Percentiles rank a stretch among this genome's conserved stretches.
Evolutionary conservation across 2,797 vertebrate genomes (phyloP).

Genomic region (Erithacus rubecula): DNA sequence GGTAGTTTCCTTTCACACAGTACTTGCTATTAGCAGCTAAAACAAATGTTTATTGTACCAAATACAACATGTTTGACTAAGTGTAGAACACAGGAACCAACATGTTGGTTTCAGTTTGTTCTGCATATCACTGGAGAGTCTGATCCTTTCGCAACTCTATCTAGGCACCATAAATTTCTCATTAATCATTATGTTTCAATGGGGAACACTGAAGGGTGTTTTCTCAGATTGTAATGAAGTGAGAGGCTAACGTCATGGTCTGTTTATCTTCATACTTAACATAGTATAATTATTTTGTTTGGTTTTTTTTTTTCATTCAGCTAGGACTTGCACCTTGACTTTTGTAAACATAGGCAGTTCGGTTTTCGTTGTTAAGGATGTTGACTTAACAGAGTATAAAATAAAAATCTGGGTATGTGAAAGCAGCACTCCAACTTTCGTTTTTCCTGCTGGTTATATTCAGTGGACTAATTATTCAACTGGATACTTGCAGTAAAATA

Average conservation of each 20-base stretch:
- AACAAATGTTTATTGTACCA: slow-evolving; percentile 51
- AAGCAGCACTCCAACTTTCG: background rate
- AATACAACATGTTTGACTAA: slow-evolving; percentile 48
- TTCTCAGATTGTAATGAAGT: slow-evolving; percentile 55
- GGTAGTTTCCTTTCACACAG: slow-evolving; percentile 4
- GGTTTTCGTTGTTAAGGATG: slow-evolving; percentile 37
- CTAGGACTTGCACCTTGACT: slow-evolving; percentile 7
- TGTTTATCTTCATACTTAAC: slow-evolving; percentile 62
- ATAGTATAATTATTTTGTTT: slow-evolving; percentile 19
- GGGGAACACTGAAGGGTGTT: slow-evolving; percentile 54
- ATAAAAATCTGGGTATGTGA: background rate
- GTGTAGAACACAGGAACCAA: slow-evolving; percentile 52
- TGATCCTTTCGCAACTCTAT: slow-evolving; percentile 59
- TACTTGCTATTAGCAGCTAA: background rate
- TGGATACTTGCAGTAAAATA: background rate
- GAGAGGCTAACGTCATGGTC: slow-evolving; percentile 41
- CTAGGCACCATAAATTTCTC: slow-evolving; percentile 25
- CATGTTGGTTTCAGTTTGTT: slow-evolving; percentile 54
- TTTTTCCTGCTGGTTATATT: background rate
- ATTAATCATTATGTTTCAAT: slow-evolving; percentile 65
- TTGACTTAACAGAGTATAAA: slow-evolving; percentile 58
- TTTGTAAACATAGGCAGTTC: slow-evolving; percentile 51
- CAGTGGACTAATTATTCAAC: background rate
- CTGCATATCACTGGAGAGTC: slow-evolving; percentile 39
- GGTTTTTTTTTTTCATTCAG: slow-evolving; percentile 7